Percentiles rank a stretch among this genome's conserved stretches.
Evolutionary conservation across 1,140 invertebrate species (phyloP).

Genomic region (Magallana gigas): DNA sequence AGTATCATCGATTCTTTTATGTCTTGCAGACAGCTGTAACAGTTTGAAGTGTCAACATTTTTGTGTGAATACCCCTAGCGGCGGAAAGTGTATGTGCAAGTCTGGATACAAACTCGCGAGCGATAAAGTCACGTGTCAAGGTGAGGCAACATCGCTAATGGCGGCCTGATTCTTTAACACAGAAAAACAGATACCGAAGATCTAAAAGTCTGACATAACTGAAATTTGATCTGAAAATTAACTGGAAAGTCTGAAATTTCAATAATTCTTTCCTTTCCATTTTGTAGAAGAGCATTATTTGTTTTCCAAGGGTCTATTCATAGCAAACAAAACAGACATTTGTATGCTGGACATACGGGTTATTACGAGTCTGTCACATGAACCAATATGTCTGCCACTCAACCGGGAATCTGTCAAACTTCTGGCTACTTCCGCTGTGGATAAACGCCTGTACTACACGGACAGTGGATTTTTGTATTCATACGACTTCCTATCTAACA

Average conservation of each 20-base stretch:
- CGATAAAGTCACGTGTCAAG: conserved; percentile 25
- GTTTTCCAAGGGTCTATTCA: conserved; percentile 34
- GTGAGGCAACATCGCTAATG: neutral
- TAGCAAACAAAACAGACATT: conserved; percentile 39
- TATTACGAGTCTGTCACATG: conserved; percentile 20
- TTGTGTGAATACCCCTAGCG: conserved; percentile 40
- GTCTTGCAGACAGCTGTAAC: conserved; percentile 35
- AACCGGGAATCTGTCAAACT: neutral
- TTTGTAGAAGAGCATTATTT: conserved; percentile 36
- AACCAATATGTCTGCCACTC: conserved; percentile 18
- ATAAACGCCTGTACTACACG: neutral
- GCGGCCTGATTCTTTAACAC: no score
- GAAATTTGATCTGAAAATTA: no score
- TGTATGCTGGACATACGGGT: conserved; percentile 45
- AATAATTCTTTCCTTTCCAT: neutral
- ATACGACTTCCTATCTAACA: neutral
- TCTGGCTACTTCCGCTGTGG: conserved; percentile 2
- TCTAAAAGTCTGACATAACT: no score
- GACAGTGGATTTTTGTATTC: neutral
- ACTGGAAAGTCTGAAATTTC: no score
- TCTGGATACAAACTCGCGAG: conserved; percentile 23
- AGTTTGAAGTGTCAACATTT: conserved; percentile 43
- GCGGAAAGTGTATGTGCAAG: conserved; percentile 49
- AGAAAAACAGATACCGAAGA: no score
- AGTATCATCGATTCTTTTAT: no score